Conservation (phyloP, 1,140 invertebrate species). For the Drosophila navojoa region DNA sequence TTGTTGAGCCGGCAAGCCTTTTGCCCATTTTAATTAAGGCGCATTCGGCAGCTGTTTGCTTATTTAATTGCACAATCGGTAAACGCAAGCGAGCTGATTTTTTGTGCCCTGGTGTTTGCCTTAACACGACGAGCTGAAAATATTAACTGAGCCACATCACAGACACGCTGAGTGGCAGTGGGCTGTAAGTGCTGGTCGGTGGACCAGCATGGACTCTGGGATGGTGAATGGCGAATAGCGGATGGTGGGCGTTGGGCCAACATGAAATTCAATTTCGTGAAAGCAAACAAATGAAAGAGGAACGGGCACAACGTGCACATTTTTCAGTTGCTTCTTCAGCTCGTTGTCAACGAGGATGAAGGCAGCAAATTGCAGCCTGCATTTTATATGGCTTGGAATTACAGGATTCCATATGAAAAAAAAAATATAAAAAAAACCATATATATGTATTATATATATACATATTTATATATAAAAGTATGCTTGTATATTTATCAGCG, state of each 20-base stretch:
- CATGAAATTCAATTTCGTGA: slow-evolving; percentile 79
- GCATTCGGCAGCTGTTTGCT: slow-evolving; percentile 62
- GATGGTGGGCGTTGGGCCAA: slow-evolving; percentile 21
- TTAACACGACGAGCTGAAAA: slow-evolving; percentile 75
- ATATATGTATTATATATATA: not conserved
- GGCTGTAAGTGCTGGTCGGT: not conserved
- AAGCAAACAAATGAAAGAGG: slow-evolving; percentile 67
- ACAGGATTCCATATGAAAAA: slow-evolving; percentile 63
- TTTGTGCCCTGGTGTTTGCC: slow-evolving; percentile 59
- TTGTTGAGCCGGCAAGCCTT: slow-evolving; percentile 50
- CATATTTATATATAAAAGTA: not conserved
- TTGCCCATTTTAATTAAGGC: slow-evolving; percentile 74
- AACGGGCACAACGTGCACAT: slow-evolving; percentile 34
- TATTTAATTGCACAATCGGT: slow-evolving; percentile 80
- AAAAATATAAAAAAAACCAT: slow-evolving; percentile 4
- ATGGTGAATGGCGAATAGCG: not conserved
- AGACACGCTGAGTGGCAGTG: not conserved
- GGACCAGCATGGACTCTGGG: not conserved
- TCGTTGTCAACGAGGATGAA: slow-evolving; percentile 42
- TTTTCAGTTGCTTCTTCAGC: slow-evolving; percentile 62
- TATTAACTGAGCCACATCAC: slow-evolving; percentile 54
- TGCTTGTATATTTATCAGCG: slow-evolving; percentile 40
- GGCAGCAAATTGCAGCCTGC: slow-evolving; percentile 74
- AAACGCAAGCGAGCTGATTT: slow-evolving; percentile 62
- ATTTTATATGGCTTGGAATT: slow-evolving; percentile 76